Conservation (phyloP, 2,888 invertebrate genomes). For the Drosophila rubida region DNA sequence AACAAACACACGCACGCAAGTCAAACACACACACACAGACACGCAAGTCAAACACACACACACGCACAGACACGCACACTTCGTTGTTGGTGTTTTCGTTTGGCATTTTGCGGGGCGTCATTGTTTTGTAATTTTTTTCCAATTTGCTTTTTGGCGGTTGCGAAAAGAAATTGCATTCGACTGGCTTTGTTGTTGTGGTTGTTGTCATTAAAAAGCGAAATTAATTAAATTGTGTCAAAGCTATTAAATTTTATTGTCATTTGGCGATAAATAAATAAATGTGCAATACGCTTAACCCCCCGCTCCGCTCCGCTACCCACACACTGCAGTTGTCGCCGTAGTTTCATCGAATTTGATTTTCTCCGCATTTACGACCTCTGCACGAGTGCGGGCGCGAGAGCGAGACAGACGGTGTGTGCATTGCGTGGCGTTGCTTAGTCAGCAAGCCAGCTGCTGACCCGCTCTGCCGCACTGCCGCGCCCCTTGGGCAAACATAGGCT, state of each 20-base stretch:
- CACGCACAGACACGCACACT: neutral
- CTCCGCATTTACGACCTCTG: conserved; percentile 53
- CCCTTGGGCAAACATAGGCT: conserved; percentile 19
- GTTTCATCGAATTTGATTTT: conserved; percentile 56
- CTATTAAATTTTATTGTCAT: conserved; percentile 61
- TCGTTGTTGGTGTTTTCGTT: neutral
- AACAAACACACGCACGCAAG: neutral
- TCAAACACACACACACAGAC: neutral
- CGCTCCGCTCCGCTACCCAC: neutral
- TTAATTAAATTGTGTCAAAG: conserved; percentile 69
- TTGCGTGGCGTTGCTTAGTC: conserved; percentile 17
- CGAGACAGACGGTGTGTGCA: neutral
- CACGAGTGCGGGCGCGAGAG: neutral
- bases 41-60: neutral
- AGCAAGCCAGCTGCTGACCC: neutral
- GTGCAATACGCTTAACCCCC: conserved; percentile 46
- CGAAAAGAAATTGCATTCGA: conserved; percentile 19
- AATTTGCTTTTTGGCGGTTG: neutral
- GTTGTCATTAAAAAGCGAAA: conserved; percentile 56
- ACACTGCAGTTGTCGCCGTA: neutral
- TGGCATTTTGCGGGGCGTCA: neutral
- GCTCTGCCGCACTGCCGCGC: neutral
- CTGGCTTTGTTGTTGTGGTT: conserved; percentile 13
- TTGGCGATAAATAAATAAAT: conserved; percentile 53
- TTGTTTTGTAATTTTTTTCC: neutral